Conservation (phyloP, 2,888 invertebrate genomes). For the Xanthia icteritia region DNA sequence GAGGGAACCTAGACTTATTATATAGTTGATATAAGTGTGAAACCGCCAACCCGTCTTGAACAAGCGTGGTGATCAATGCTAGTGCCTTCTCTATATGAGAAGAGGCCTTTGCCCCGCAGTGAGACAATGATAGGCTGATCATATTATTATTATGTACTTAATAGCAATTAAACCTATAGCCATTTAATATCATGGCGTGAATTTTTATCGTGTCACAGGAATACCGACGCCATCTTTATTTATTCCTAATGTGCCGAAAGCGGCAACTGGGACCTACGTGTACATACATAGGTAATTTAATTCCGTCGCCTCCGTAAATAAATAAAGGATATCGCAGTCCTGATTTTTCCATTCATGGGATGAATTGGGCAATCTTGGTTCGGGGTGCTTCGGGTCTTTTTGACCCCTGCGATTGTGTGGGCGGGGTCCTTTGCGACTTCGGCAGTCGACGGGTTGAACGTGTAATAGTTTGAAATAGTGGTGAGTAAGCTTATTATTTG, state of each 20-base stretch:
- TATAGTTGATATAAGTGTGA: background rate
- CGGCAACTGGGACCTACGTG: constrained; percentile 18
- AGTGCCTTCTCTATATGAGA: background rate
- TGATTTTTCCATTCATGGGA: constrained; percentile 77
- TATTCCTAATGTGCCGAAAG: constrained; percentile 25
- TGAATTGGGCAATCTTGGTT: constrained; percentile 76
- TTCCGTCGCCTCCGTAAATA: constrained; percentile 70
- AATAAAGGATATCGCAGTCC: constrained; percentile 69
- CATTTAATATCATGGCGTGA: background rate
- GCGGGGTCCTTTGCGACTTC: constrained; percentile 61
- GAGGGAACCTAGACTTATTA: no score
- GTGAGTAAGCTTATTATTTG: background rate
- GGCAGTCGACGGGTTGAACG: constrained; percentile 44
- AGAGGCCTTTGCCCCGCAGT: background rate
- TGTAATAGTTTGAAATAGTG: constrained; percentile 29
- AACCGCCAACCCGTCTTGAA: background rate
- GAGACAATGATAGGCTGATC: background rate
- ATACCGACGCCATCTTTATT: constrained; percentile 10
- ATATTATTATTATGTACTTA: background rate
- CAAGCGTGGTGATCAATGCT: background rate
- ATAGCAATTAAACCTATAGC: background rate
- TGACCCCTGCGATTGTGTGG: constrained; percentile 67
- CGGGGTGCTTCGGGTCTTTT: constrained; percentile 66
- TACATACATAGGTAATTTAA: constrained; percentile 69
- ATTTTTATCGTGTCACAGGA: background rate